These are phyloP conservation scores for Aurelia sp. DNA, from an alignment of 30 jellyfish, hydroid and myxozoan species.

Conservation along the genomic window DNA sequence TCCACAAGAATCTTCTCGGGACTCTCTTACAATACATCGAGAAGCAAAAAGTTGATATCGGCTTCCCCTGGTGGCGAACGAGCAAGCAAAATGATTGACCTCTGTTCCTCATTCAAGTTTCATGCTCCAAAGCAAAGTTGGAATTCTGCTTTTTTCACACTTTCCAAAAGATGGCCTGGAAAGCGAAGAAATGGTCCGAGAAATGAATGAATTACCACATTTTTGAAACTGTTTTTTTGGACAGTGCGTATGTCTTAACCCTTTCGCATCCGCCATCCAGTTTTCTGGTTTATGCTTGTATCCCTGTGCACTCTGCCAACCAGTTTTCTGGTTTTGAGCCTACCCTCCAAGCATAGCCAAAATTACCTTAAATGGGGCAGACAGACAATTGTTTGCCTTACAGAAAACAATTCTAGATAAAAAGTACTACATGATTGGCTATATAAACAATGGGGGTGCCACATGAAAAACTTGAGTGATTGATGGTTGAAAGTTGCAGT, in stretches of 20 bases:
- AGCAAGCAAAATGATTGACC: too few species aligned
- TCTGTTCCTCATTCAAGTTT: too few species aligned
- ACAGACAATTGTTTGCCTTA: background rate
- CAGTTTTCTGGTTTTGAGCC: background rate
- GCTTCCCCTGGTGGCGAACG: conserved; percentile 32
- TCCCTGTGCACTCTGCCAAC: background rate
- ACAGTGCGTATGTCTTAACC: too few species aligned
- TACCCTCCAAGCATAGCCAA: background rate
- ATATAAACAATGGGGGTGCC: background rate
- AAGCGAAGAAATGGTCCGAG: too few species aligned
- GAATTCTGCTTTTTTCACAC: too few species aligned
- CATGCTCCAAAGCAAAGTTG: too few species aligned
- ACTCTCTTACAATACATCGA: background rate
- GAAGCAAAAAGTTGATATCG: background rate
- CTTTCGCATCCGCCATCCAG: conserved; percentile 12
- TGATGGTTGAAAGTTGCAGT: background rate
- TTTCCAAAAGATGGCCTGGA: too few species aligned
- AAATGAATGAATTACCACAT: too few species aligned
- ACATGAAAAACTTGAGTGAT: background rate
- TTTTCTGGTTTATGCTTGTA: background rate
- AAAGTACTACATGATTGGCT: background rate
- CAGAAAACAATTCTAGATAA: background rate
- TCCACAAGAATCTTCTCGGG: conserved; percentile 8
- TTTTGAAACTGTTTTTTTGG: too few species aligned
- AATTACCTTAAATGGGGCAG: background rate